Percentiles rank a stretch among this genome's conserved stretches.
These are phyloP conservation scores for Setophaga petechia DNA, from an alignment of 2,113 vertebrate species.

Conservation along the genomic window DNA sequence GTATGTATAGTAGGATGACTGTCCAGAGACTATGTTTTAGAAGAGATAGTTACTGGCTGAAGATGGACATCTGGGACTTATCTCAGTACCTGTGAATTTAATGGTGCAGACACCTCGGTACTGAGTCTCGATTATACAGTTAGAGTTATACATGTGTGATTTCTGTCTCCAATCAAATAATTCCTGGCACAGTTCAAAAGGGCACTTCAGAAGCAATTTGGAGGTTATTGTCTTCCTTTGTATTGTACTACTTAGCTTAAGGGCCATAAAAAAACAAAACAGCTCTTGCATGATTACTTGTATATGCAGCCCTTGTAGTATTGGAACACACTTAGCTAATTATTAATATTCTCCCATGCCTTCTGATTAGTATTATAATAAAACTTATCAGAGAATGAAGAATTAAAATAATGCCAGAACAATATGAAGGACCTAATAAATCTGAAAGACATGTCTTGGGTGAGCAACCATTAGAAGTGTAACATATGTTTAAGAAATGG, in stretches of 20 bases:
- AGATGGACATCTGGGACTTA: neutral
- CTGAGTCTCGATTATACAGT: neutral
- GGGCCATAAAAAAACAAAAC: neutral
- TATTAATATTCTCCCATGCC: neutral
- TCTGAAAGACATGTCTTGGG: neutral
- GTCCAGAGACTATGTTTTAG: neutral
- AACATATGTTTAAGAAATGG: neutral
- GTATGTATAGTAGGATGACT: neutral
- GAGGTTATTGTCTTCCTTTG: neutral
- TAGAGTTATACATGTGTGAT: neutral
- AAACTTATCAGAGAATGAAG: neutral
- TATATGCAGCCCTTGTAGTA: neutral
- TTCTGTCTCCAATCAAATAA: slow-evolving; percentile 9
- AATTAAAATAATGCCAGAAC: neutral
- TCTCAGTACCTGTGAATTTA: neutral
- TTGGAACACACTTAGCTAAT: neutral
- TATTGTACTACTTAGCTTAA: neutral
- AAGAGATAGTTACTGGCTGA: neutral
- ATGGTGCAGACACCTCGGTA: neutral
- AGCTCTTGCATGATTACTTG: neutral
- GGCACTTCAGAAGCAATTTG: neutral
- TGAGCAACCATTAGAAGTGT: neutral
- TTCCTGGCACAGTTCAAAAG: neutral
- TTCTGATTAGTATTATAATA: neutral
- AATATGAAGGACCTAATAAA: neutral